phyloP scores from a whole-genome alignment of 2,113 vertebrate genomes.

The Vulpes lagopus region DNA sequence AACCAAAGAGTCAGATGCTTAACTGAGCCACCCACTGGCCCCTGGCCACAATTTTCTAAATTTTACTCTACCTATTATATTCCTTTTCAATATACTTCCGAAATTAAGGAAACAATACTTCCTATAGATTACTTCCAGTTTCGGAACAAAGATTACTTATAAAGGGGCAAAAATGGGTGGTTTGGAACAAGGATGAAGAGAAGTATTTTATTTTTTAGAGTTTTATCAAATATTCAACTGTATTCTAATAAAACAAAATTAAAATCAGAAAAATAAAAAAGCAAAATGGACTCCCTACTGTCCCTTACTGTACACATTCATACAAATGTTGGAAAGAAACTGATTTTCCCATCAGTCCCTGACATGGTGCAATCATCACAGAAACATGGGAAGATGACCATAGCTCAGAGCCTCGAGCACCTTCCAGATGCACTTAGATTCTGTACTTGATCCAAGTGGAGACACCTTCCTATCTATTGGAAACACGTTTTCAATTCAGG shows the following conservation, averaged over 20 bases:
- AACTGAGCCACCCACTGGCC: no score
- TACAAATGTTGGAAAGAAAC: neutral
- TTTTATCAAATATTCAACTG: neutral
- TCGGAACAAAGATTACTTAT: neutral
- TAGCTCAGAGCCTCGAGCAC: neutral
- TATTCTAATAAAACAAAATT: neutral
- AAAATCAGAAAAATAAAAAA: neutral
- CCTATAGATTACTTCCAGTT: neutral
- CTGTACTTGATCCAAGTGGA: neutral
- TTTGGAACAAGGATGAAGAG: neutral
- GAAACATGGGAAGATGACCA: neutral
- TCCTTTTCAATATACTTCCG: neutral
- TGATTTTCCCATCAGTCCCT: neutral
- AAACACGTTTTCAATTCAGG: neutral
- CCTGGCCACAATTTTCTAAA: neutral
- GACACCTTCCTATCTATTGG: neutral
- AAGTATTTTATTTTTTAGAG: neutral
- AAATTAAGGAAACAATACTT: neutral
- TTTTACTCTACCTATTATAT: neutral
- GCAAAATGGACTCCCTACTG: neutral
- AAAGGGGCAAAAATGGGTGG: neutral
- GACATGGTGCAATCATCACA: neutral
- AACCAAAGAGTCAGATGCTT: no score
- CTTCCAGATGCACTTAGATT: neutral
- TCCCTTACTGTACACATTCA: neutral